These are phyloP conservation scores for Dromococcyx pavoninus DNA, from an alignment of 2,797 vertebrate genomes.

Conservation along the genomic window DNA sequence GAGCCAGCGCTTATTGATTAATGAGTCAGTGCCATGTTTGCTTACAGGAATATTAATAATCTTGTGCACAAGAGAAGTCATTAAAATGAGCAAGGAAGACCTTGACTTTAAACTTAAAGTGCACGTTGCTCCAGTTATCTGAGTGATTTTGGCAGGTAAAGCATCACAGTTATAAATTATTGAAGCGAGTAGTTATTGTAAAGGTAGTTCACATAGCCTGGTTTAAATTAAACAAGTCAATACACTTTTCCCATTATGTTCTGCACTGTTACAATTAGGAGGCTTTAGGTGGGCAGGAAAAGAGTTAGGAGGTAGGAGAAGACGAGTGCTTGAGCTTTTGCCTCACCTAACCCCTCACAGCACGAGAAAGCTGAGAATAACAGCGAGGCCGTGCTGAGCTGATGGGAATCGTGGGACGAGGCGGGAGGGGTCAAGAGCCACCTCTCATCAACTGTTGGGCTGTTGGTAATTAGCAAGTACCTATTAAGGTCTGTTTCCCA, in stretches of 20 bases:
- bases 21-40: slow-evolving; percentile 84
- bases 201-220: slow-evolving; percentile 45
- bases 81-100: slow-evolving; percentile 86
- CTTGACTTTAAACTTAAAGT: slow-evolving; percentile 81
- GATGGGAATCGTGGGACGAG: neutral
- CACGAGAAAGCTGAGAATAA: neutral
- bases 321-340: neutral
- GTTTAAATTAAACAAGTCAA: slow-evolving; percentile 61
- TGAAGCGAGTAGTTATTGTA: slow-evolving; percentile 57
- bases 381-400: neutral
- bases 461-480: slow-evolving; percentile 3
- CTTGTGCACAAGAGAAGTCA: slow-evolving; percentile 81
- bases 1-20: slow-evolving; percentile 86
- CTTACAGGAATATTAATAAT: slow-evolving; percentile 86
- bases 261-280: slow-evolving; percentile 21
- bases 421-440: neutral
- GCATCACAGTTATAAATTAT: slow-evolving; percentile 66
- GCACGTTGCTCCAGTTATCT: slow-evolving; percentile 54
- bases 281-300: slow-evolving; percentile 6
- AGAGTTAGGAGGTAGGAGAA: slow-evolving; percentile 1
- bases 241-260: slow-evolving; percentile 44
- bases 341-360: neutral
- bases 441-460: neutral
- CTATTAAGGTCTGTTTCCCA: neutral
- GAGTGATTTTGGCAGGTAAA: slow-evolving; percentile 68